Percentiles rank a stretch among this genome's conserved stretches.
Evolutionary conservation across 2,113 vertebrate species (phyloP).

Genomic region (Oreotrochilus melanogaster): DNA sequence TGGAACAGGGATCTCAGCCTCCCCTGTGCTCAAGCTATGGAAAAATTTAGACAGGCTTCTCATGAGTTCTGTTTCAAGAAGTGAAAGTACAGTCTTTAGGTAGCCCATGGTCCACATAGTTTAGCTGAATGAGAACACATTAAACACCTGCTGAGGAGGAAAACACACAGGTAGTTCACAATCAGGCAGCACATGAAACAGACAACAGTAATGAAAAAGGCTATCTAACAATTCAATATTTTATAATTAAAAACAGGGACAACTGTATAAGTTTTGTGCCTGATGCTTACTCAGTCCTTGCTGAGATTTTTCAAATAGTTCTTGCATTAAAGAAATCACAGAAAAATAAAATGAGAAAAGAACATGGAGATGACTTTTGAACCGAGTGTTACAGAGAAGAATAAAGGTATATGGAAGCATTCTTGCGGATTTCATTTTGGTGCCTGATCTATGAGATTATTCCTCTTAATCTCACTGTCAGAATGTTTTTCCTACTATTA

Average conservation of each 20-base stretch:
- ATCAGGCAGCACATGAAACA: fast-evolving
- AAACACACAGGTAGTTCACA: not conserved
- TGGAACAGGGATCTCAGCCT: not conserved
- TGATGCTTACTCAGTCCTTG: not conserved
- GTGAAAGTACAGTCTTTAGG: not conserved
- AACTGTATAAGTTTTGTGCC: not conserved
- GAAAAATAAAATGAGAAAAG: not conserved
- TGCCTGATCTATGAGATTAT: not conserved
- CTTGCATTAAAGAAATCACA: not conserved
- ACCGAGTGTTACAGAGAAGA: not conserved
- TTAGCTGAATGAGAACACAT: not conserved
- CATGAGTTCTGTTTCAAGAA: not conserved
- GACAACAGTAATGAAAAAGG: not conserved
- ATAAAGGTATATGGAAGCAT: not conserved
- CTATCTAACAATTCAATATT: not conserved
- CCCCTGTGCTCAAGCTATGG: not conserved
- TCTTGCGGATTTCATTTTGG: not conserved
- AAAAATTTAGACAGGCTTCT: not conserved
- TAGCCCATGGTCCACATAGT: not conserved
- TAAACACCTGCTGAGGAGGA: not conserved
- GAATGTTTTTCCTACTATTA: not conserved
- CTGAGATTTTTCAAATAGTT: not conserved
- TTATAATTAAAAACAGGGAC: not conserved
- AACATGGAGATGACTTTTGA: not conserved
- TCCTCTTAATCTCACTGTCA: not conserved